Evolutionary conservation across 2,888 invertebrate genomes (phyloP).

Genomic region (Baccha elongata): DNA sequence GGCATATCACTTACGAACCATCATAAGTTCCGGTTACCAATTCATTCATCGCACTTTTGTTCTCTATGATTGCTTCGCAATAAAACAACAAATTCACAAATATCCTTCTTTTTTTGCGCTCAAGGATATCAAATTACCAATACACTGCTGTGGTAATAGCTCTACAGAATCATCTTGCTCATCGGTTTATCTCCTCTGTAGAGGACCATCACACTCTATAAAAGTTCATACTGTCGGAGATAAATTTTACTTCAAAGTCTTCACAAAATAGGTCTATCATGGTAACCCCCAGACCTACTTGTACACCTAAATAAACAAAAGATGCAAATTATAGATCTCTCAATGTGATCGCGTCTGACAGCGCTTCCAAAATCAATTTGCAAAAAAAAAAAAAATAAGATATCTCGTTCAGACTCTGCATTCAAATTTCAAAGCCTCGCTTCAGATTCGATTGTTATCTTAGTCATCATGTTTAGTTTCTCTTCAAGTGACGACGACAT

Average conservation of each 20-base stretch:
- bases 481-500: not conserved
- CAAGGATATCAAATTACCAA: constrained; percentile 63
- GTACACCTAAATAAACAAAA: constrained; percentile 36
- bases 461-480: constrained; percentile 28
- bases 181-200: not conserved
- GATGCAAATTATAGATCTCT: constrained; percentile 63
- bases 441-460: constrained; percentile 31
- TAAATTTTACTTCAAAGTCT: constrained; percentile 54
- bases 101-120: constrained; percentile 19
- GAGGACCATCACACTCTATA: constrained; percentile 52
- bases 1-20: constrained; percentile 64
- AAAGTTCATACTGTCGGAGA: constrained; percentile 47
- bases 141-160: constrained; percentile 15
- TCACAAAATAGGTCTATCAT: constrained; percentile 49
- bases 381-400: not conserved
- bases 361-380: constrained; percentile 71
- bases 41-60: constrained; percentile 57
- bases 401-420: constrained; percentile 15
- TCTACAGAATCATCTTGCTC: not conserved
- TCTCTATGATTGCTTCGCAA: constrained; percentile 19
- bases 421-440: constrained; percentile 13
- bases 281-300: not conserved
- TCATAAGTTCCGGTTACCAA: constrained; percentile 69
- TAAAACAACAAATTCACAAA: constrained; percentile 10
- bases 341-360: constrained; percentile 66